Evolutionary conservation across 30 jellyfish, hydroid and myxozoan species (phyloP), one percentile per base, ranked within the genome.

Genomic region (Nemopilema nomurai): DNA sequence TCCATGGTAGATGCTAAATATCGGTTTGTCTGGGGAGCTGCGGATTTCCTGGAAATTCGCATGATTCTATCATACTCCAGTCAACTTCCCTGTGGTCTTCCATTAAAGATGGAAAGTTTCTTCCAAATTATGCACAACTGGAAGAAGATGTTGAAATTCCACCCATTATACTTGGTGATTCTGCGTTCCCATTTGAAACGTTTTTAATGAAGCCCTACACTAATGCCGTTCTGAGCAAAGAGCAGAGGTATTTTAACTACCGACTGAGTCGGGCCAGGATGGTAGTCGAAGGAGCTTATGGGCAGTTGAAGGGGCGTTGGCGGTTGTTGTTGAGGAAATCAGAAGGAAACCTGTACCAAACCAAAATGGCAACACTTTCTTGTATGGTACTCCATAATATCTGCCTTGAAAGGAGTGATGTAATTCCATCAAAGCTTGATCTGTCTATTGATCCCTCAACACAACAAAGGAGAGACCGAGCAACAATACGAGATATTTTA

Each of bases 211-310:
- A 90, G 77, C 97, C 97, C 6, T 83, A 82, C 82, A 80, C 86
- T 76, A 84, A 77, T 90, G 97, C 97, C 0, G 90, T 74, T 20
- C 49, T 90, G 70, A 21, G 88, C 30, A 51, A 74, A 33, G 67
- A 79, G 64, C 93, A 90, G 90, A 49, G 91, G 27, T 71, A 90
- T 76, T 90, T 90, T 82, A 82, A 90, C 84, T 90, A 90, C 84
- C 31, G 97, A 83, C 88, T 78, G 70, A 83, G 97, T 72, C 95
- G 97, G 23, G 97, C 97, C 67, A 23, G 91, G 27, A 69, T 90
- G 91, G 94, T 76, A 18, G 83, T 85, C 24, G 96, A 90, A 81
- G 91, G 96, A 25, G 92, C 96, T n/a, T 88, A 65, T 88, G 96
- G 92, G 28, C 89, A 83, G 85, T 77, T 89, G 81, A 89, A 81